These are phyloP conservation scores for Craseonycteris thonglongyai DNA, from an alignment of 2,113 vertebrate species.

Conservation along the genomic window DNA sequence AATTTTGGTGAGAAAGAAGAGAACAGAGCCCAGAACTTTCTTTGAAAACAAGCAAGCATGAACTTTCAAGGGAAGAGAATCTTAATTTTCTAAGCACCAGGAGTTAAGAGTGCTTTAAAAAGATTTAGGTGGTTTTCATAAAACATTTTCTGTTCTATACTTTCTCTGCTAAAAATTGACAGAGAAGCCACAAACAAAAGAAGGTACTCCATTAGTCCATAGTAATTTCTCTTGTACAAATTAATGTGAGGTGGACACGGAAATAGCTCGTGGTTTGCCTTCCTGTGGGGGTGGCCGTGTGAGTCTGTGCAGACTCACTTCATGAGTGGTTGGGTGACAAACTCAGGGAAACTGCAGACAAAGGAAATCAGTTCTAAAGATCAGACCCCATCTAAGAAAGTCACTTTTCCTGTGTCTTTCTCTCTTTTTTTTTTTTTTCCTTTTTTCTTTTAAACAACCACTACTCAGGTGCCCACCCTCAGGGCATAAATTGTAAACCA, in stretches of 20 bases:
- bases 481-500: neutral
- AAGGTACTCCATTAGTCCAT: neutral
- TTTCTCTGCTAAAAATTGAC: constrained; percentile 19
- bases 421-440: neutral
- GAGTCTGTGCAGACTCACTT: neutral
- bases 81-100: neutral
- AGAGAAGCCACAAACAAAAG: constrained; percentile 41
- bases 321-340: neutral
- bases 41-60: neutral
- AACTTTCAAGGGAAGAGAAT: neutral
- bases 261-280: neutral
- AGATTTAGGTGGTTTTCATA: constrained; percentile 17
- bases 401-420: neutral
- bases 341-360: neutral
- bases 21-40: neutral
- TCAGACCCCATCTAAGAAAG: neutral
- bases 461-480: neutral
- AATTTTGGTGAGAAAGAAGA: neutral
- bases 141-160: constrained; percentile 26
- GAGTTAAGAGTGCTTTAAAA: neutral
- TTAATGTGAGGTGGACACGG: neutral
- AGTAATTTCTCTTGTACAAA: constrained; percentile 32
- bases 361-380: neutral
- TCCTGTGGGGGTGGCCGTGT: neutral
- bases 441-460: neutral